Conservation (phyloP, 1,140 invertebrate species). For the Ips nitidus region DNA sequence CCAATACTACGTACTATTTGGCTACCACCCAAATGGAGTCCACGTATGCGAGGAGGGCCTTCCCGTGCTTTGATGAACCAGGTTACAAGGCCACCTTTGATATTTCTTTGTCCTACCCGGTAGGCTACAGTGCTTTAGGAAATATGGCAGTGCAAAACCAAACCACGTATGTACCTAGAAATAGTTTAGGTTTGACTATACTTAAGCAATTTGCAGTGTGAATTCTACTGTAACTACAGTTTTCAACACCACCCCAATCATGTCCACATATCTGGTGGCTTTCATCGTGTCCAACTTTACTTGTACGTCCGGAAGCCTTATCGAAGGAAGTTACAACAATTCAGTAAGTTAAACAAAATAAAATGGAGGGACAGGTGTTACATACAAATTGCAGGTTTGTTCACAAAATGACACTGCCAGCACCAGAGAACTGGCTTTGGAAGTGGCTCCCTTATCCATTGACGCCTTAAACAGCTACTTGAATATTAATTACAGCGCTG, state of each 20-base stretch:
- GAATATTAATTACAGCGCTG: slow-evolving; percentile 25
- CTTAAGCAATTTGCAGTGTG: not conserved
- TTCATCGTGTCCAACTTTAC: slow-evolving; percentile 57
- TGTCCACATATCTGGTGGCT: slow-evolving; percentile 78
- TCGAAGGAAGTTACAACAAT: slow-evolving; percentile 8
- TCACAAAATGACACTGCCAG: slow-evolving; percentile 18
- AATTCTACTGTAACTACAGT: not conserved
- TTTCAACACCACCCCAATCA: slow-evolving; percentile 48
- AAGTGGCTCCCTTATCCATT: slow-evolving; percentile 23
- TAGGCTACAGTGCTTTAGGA: slow-evolving; percentile 3
- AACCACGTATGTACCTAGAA: not conserved
- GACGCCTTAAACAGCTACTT: slow-evolving; percentile 29
- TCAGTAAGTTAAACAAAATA: not conserved
- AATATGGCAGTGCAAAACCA: slow-evolving; percentile 7
- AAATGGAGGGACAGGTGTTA: not conserved
- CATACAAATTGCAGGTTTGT: slow-evolving; percentile 13
- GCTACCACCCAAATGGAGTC: slow-evolving; percentile 80
- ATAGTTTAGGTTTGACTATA: slow-evolving; percentile 3
- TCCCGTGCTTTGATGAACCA: slow-evolving; percentile 35
- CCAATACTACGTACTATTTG: slow-evolving; percentile 47
- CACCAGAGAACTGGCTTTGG: slow-evolving; percentile 22
- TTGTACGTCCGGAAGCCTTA: not conserved
- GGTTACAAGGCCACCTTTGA: slow-evolving; percentile 22
- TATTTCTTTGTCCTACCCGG: slow-evolving; percentile 22
- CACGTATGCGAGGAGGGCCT: slow-evolving; percentile 64